Evolutionary conservation across 1,140 invertebrate genomes (phyloP), one percentile per base, ranked within the genome.

Genomic region (Nasonia giraulti): DNA sequence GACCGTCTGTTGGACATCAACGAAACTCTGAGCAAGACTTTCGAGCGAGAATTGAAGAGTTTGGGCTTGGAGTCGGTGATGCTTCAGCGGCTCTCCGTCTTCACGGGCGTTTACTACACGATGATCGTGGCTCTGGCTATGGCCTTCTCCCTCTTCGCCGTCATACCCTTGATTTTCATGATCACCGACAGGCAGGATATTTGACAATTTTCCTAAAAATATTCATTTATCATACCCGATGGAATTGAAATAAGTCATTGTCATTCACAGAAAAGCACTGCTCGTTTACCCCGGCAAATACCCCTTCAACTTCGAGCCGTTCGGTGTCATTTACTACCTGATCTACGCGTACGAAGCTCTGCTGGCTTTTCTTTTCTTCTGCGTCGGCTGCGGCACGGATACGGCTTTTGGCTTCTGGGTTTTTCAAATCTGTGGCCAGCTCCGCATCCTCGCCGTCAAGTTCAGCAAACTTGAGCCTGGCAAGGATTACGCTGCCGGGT

Each of bases 1-100:
- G 44, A 77, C 47, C 76, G 47, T 23, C 47, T 78, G 11, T 31
- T 78, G n/a, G 50, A 50, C 17, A 20, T 78, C 3, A 78, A 62
- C 23, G 76, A 78, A 33, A 55, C 6, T 23, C 11, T 75, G 11
- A 23, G 50, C 6, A 23, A 62, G n/a, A 78, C 47, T 17, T 62
- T 78, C 27, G 76, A 78, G 1, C 11, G 20, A 55, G 76, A 78
- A 27, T 23, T 62, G 8, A 62, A 62, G n/a, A 27, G n/a, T 33
- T 23, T 50, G 62, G 93, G 90, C 74, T 92, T 91, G 84, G 93
- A 92, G 62, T 94, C 91, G 66, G 94, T 91, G 78, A 92, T 93
- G 93, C 33, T 92, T 88, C 14, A 74, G 71, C 27, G 71, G 93
- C 89, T 37, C 95, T 93, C 4, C 89, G 89, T 47, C 92, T 91